These are phyloP conservation scores for Pammene fasciana DNA, from an alignment of 2,888 invertebrate species.

Conservation along the genomic window DNA sequence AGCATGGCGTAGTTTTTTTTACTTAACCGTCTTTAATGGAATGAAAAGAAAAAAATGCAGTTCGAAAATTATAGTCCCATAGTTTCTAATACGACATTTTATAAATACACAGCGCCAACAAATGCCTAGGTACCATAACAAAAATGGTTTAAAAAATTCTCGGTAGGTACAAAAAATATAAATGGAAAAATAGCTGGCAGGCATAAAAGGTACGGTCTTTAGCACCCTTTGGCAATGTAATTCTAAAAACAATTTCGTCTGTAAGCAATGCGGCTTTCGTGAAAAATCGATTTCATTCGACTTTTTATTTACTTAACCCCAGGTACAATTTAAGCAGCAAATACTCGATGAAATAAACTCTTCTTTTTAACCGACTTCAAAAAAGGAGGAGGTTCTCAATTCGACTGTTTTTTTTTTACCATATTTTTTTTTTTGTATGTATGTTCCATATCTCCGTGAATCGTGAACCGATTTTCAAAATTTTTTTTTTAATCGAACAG, in stretches of 20 bases:
- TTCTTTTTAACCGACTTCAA: too few species aligned
- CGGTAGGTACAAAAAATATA: neutral
- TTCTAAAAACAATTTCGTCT: slow-evolving; percentile 5
- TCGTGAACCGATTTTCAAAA: too few species aligned
- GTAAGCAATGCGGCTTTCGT: neutral
- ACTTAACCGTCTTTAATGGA: too few species aligned
- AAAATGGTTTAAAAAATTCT: neutral
- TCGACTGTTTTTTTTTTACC: too few species aligned
- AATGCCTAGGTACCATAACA: neutral
- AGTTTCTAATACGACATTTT: too few species aligned
- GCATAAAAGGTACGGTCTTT: neutral
- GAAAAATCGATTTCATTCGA: neutral
- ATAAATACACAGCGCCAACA: too few species aligned
- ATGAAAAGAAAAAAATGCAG: too few species aligned
- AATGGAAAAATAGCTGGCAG: neutral
- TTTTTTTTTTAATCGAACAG: too few species aligned
- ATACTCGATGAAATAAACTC: neutral
- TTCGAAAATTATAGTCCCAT: too few species aligned
- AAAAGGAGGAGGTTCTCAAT: too few species aligned
- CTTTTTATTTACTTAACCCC: slow-evolving; percentile 10
- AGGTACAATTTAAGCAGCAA: slow-evolving; percentile 13
- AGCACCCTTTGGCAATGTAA: neutral
- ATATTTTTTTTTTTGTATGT: too few species aligned
- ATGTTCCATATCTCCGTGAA: too few species aligned
- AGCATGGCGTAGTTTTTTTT: neutral